Base-by-base conservation (phyloP, 2,113 vertebrate species). In the Onychostoma macrolepis region DNA sequence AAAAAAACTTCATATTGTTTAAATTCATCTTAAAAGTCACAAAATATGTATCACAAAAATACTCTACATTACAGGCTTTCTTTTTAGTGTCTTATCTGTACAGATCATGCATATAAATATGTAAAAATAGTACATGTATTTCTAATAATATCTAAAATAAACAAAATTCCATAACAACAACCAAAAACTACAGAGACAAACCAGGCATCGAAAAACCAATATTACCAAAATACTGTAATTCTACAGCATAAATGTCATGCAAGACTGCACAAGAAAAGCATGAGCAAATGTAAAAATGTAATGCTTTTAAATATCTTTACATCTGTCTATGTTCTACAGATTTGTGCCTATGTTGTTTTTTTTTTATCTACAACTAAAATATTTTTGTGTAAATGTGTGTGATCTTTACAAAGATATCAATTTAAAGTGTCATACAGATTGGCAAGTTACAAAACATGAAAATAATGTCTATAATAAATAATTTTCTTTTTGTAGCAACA, bases 401-500 rank as follows among this genome's bases (percentile, higher is more conserved):
- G 17, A 58, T 61, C 45, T 80, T 86, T 71, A 80, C 45, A 80
- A 58, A 69, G 43, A 41, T 80, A 30, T 38, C 9, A 81, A n/a
- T 43, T 48, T 33, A 63, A 71, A 83, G 72, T 43, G 56, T 72
- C 30, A 72, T 38, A 80, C 12, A 61, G 19, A 74, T 7, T 65
- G 30, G 26, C 41, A 38, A 77, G 28, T 61, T 43, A 84, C 17
- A 71, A 81, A 71, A 65, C 72, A 80, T 72, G 15, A 65, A 87
- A 83, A 41, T 28, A 71, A 80, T 56, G 74, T 90, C 36, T 88
- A 91, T 89, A 91, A 93, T 90, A 91, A 84, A 84, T 7, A 65
- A 24, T 83, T 48, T 21, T 69, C 21, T 61, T 61, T 30, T 24
- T 78, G 15, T 82, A 87, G 65, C 74, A 90, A 86, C 79, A 41